phyloP scores from a whole-genome alignment of 2,888 invertebrate species.

The Lasioglossum villosulum region DNA sequence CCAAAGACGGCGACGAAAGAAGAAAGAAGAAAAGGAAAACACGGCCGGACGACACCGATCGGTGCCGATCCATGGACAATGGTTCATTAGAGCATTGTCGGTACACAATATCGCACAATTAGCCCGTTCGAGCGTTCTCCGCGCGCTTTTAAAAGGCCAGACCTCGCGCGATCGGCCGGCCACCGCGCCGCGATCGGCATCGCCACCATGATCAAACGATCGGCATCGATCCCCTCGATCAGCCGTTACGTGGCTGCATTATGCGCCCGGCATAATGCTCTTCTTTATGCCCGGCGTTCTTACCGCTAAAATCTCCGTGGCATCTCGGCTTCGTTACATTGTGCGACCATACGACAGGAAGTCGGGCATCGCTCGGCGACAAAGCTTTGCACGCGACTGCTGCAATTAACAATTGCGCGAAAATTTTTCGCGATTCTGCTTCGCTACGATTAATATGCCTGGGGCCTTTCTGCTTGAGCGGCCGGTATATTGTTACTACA shows the following conservation, averaged over 20 bases:
- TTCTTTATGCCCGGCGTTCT: conserved; percentile 72
- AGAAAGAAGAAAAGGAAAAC: conserved; percentile 10
- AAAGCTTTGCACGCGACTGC: background rate
- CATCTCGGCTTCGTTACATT: conserved; percentile 41
- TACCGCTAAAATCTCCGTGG: conserved; percentile 69
- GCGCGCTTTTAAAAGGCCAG: conserved; percentile 51
- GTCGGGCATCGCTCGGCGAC: conserved; percentile 12
- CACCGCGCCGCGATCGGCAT: conserved; percentile 61
- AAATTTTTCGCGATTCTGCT: background rate
- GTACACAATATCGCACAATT: conserved; percentile 68
- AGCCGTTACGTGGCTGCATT: conserved; percentile 79
- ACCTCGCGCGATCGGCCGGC: conserved; percentile 51
- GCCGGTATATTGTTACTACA: background rate
- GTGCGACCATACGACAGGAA: conserved; percentile 37
- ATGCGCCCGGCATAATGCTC: conserved; percentile 75
- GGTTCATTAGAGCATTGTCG: conserved; percentile 84
- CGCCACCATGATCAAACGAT: conserved; percentile 77
- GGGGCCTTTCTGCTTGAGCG: background rate
- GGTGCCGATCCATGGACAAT: conserved; percentile 77
- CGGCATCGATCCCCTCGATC: conserved; percentile 78
- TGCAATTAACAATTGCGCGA: conserved; percentile 1
- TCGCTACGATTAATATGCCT: too few relatives aligned
- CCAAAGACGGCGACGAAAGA: background rate
- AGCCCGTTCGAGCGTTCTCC: conserved; percentile 55
- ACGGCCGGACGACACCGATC: conserved; percentile 40